Percentiles rank a stretch among this genome's conserved stretches.
These are phyloP conservation scores for Forbesichthys papilliferus DNA, from an alignment of 2,113 vertebrate genomes.

Conservation along the genomic window DNA sequence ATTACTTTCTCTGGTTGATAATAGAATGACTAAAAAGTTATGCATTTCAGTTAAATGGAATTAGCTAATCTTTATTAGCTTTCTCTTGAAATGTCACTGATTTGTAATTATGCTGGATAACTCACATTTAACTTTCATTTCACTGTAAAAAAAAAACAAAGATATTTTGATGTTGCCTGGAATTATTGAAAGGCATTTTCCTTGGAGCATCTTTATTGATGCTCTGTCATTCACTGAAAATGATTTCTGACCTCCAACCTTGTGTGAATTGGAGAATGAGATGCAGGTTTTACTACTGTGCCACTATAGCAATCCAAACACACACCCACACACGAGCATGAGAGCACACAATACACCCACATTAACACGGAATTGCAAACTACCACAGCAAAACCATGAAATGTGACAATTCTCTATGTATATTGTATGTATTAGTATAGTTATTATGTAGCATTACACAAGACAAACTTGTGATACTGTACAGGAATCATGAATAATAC, in stretches of 20 bases:
- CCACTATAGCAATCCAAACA: too few species aligned
- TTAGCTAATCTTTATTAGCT: conserved; percentile 57
- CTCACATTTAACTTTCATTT: conserved; percentile 55
- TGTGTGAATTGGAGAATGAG: conserved; percentile 36
- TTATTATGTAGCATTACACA: conserved; percentile 15
- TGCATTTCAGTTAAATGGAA: conserved; percentile 62
- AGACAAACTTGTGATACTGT: conserved; percentile 16
- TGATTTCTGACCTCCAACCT: conserved; percentile 44
- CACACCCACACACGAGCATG: neutral
- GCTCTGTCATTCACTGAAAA: conserved; percentile 56
- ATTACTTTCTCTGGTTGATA: conserved; percentile 14
- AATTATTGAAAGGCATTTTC: conserved; percentile 60
- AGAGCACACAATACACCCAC: neutral
- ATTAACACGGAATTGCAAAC: neutral
- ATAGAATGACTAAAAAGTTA: conserved; percentile 58
- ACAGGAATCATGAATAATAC: conserved; percentile 52
- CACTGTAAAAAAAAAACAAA: conserved; percentile 56
- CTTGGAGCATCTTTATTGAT: conserved; percentile 66
- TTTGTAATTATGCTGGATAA: conserved; percentile 20
- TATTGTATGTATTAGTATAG: conserved; percentile 16
- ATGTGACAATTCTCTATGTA: conserved; percentile 9
- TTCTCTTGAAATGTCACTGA: conserved; percentile 49
- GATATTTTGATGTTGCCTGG: conserved; percentile 60
- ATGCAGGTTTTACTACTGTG: conserved; percentile 26
- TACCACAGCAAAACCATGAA: conserved; percentile 9